Evolutionary conservation across 2,113 vertebrate species (phyloP), one percentile per base, ranked within the genome.

Genomic region (Gasterosteus aculeatus): DNA sequence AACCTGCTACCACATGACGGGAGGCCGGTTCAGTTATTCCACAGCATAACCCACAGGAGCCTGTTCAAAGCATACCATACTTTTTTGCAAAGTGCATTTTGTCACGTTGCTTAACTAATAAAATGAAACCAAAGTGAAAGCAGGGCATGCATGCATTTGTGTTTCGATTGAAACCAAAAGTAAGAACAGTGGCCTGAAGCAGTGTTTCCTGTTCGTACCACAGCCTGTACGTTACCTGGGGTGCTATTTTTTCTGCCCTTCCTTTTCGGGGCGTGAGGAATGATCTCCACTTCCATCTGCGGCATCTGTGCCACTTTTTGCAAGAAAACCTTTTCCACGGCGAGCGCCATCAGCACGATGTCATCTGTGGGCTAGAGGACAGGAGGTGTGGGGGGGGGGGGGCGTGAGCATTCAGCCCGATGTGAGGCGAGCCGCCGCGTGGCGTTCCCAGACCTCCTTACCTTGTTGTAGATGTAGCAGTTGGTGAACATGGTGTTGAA

Each of bases 401-500:
- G 19, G 12, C 7, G 1, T 46, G 22, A 72, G 49, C 4, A 22
- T 15, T n/a, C 4, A 29, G 2, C 2, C 9, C 38, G 3, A 12
- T 5, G 18, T 6, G 2, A 65, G 22, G 22, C 2, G 0, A 44
- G 56, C 1, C 2, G 53, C 16, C 1, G 0, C 7, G 1, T 1
- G 22, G 14, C 26, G 3, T 19, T 46, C 18, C 10, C 1, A 11
- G 7, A 7, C 3, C 26, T 41, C 26, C 63, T 92, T 85, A 98
- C 98, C 98, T 99, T 99, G 92, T 99, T 99, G 57, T 99, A 99
- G 63, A 98, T 96, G 87, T 99, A 99, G 88, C 98, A 99, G 69
- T 99, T 99, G 86, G 97, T 99, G 93, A 99, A 99, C 98, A 99
- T 99, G 86, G 97, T 98, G 93, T 99, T 98, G 95, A 99, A 97